Evolutionary conservation across 2,113 vertebrate genomes (phyloP), one percentile per base, ranked within the genome.

Genomic region (Tachysurus fulvidraco): DNA sequence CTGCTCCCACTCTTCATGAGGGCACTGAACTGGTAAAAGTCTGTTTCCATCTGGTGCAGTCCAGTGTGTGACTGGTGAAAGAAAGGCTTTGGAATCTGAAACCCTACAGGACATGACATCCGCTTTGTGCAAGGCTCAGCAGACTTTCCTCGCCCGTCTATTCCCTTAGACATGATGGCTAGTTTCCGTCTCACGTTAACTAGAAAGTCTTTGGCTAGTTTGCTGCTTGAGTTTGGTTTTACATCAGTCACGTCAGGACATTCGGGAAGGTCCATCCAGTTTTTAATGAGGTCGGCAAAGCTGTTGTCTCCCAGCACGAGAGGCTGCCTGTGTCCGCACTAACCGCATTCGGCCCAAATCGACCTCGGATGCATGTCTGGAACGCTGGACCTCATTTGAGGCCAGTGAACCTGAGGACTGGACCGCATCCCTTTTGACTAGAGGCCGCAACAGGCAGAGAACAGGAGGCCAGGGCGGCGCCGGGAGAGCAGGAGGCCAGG

Each of bases 231-330:
- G 60, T 85, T 93, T 0, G 94, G 90, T 52, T 92, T 94, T 19
- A 94, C 89, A 86, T 92, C 89, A 0, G 91, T 91, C 21, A 94
- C 88, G 30, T 99, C 97, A 0, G 96, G 91, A 0, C 93, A 95
- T 74, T 99, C 98, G 0, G 98, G 98, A 83, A 99, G 93, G 92
- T 99, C 98, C 98, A 99, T 99, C 98, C 98, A 99, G 90, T 99
- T 98, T 93, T 99, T 96, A 79, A 99, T 97, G 50, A 99, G 93
- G 90, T 99, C 98, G 0, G 98, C 98, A 76, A 99, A 99, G 90
- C 98, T 98, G 92, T 99, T 99, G 94, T 99, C 98, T 0, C 98
- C 98, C 52, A 99, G 91, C 85, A 99, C 97, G 65, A 99, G 89
- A 0, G 98, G 98, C 80, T 98, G 98, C 59, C 98, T 94, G 91